Base-by-base conservation (phyloP, 2,797 vertebrate species). In the Leuciscus waleckii region DNA sequence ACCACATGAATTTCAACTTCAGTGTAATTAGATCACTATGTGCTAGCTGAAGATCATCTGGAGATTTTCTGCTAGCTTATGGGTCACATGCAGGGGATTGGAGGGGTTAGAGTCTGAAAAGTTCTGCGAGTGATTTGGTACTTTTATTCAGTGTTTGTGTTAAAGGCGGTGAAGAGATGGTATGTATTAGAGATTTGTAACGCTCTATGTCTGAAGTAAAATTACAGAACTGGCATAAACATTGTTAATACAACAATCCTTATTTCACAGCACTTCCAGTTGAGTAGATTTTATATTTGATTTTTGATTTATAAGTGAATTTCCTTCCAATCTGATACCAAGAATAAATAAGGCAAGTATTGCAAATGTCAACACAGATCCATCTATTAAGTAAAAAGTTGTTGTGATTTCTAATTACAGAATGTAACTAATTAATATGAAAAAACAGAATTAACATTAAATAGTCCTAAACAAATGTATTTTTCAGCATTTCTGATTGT, bases 61-160 rank as follows among this genome's bases (percentile, higher is more conserved):
- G 91, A 93, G 91, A 93, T 92, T 95, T 94, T 96, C 95, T 93
- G 92, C 94, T 94, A 95, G 96, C 95, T 97, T 97, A 97, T 93
- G 94, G 95, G 96, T 97, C 97, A 97, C 96, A 97, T 92, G 95
- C 94, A 95, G 92, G 94, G 95, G 95, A 97, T 97, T 97, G 96
- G 86, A 90, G 81, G 89, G 91, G 91, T 90, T 86, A 86, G 89
- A 75, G 81, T 8, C 83, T 87, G 16, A 77, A 80, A 51, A 49
- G 68, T 68, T 87, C 37, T 78, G 61, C 26, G 29, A 35, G 13
- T 32, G 17, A 86, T 81, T 61, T 86, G 4, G 14, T 43, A 13
- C 75, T 73, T 77, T 54, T 70, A 56, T 63, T 82, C 73, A 26
- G 10, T 39, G 71, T 61, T 84, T 49, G 39, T 7, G 75, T 41